These are phyloP conservation scores for Arrhopalites spinosus DNA, from an alignment of 2,888 invertebrate genomes.

Conservation along the genomic window DNA sequence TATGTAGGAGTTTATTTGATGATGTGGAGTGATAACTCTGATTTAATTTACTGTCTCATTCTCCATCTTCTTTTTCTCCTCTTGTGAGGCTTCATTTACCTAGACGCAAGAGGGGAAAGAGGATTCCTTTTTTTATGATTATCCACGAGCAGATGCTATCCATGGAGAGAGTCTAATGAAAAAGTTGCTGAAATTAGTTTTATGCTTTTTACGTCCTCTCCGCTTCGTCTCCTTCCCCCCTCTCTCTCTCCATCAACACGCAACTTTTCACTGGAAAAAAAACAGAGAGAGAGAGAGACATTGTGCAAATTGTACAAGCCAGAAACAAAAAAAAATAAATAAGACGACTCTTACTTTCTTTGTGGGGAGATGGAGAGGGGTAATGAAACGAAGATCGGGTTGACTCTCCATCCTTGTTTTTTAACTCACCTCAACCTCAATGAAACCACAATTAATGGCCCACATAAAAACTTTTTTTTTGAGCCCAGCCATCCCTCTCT, in stretches of 20 bases:
- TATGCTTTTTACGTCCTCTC: slow-evolving; percentile 30
- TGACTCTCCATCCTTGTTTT: too few species aligned
- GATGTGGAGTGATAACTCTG: slow-evolving; percentile 9
- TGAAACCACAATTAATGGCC: too few species aligned
- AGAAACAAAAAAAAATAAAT: neutral
- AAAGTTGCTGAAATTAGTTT: slow-evolving; percentile 37
- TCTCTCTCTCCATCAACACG: neutral
- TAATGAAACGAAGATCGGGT: too few species aligned
- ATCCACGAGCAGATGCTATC: slow-evolving; percentile 13
- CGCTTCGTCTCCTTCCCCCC: neutral
- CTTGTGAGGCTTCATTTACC: slow-evolving; percentile 19
- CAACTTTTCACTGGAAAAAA: neutral
- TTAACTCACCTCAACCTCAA: too few species aligned
- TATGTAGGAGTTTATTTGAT: slow-evolving; percentile 18
- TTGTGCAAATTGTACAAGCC: neutral
- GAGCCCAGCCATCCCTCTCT: neutral
- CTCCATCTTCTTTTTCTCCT: slow-evolving; percentile 5
- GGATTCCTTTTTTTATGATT: slow-evolving; percentile 22
- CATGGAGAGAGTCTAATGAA: slow-evolving; percentile 29
- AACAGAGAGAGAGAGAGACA: neutral
- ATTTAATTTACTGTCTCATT: slow-evolving; percentile 17
- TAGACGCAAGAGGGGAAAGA: neutral
- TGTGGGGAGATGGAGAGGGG: too few species aligned
- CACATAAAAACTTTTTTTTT: slow-evolving; percentile 2
- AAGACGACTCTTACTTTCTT: neutral